Evolutionary conservation across 2,797 vertebrate genomes (phyloP).

Genomic region (Psittacula echo): DNA sequence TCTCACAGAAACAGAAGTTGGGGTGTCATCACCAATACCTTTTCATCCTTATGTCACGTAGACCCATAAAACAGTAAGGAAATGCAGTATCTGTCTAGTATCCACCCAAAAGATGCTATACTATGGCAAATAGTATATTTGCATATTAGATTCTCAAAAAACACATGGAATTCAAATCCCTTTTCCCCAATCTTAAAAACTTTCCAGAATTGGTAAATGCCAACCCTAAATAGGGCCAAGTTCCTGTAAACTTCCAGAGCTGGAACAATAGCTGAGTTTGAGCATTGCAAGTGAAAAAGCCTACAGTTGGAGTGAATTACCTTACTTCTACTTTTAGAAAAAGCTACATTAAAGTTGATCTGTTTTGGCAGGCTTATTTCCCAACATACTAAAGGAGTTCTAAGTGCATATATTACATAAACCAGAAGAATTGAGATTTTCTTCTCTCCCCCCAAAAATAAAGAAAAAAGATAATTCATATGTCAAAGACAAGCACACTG

Average conservation of each 20-base stretch:
- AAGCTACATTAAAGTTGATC: neutral
- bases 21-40: neutral
- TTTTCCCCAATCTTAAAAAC: neutral
- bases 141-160: neutral
- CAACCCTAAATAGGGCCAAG: neutral
- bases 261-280: neutral
- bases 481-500: neutral
- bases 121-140: neutral
- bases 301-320: neutral
- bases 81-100: accelerated
- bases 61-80: neutral
- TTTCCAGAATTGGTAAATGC: neutral
- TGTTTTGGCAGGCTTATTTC: neutral
- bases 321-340: neutral
- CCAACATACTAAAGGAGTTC: neutral
- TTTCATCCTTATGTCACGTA: accelerated
- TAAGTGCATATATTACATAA: neutral
- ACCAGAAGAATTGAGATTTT: neutral
- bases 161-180: accelerated
- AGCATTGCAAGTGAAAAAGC: neutral
- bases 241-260: neutral
- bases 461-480: neutral
- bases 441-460: neutral
- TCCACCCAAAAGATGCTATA: neutral
- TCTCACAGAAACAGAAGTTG: neutral